These are phyloP conservation scores for Pachypsylla venusta DNA, from an alignment of 1,140 invertebrate genomes.

Conservation along the genomic window DNA sequence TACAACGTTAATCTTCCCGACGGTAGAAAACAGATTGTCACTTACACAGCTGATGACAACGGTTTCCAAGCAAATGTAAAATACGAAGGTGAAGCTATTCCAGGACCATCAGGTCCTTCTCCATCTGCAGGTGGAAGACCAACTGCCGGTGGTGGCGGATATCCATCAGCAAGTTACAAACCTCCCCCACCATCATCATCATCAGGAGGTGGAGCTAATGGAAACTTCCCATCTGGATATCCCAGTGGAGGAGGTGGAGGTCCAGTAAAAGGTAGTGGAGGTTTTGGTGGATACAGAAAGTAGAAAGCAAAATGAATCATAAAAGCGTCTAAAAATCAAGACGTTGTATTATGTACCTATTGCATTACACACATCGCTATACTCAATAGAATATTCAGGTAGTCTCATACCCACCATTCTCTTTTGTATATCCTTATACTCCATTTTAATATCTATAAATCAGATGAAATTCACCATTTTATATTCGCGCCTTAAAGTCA, in stretches of 20 bases:
- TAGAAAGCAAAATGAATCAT: too few relatives aligned
- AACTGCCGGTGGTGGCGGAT: background rate
- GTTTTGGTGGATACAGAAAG: background rate
- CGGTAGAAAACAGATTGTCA: slow-evolving; percentile 42
- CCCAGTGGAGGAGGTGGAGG: background rate
- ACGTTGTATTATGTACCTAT: too few relatives aligned
- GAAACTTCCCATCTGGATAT: background rate
- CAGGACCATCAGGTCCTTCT: slow-evolving; percentile 34
- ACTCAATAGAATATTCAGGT: too few relatives aligned
- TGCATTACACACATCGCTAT: too few relatives aligned
- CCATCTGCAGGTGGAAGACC: slow-evolving; percentile 13
- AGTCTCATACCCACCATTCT: too few relatives aligned
- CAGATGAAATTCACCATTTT: too few relatives aligned
- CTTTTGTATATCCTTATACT: too few relatives aligned
- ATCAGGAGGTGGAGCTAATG: background rate
- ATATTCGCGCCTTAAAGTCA: too few relatives aligned
- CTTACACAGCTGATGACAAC: slow-evolving; percentile 59
- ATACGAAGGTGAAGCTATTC: slow-evolving; percentile 51
- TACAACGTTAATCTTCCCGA: slow-evolving; percentile 59
- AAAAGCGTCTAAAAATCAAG: too few relatives aligned
- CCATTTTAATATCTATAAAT: too few relatives aligned
- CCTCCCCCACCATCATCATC: background rate
- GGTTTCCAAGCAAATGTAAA: slow-evolving; percentile 60
- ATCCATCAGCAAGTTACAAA: background rate
- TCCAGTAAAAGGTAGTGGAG: slow-evolving; percentile 1